Conservation (phyloP, 1,140 invertebrate genomes). For the Lepidurus apus region DNA sequence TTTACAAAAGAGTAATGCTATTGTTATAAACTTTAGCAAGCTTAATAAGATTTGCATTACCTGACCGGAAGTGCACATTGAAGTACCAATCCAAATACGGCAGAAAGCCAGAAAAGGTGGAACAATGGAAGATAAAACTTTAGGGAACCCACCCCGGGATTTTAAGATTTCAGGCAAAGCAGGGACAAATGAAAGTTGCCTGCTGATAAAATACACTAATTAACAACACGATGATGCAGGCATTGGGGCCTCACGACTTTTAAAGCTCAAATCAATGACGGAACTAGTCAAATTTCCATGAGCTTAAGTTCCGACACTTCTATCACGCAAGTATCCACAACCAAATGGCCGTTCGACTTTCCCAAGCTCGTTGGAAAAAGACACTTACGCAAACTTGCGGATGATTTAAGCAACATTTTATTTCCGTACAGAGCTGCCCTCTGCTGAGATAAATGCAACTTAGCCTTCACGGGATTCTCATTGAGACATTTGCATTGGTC, state of each 20-base stretch:
- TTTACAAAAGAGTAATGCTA: too few species aligned
- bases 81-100: slow-evolving; percentile 21
- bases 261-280: neutral
- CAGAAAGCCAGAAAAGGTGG: slow-evolving; percentile 12
- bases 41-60: neutral
- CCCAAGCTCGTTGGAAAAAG: neutral
- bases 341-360: slow-evolving; percentile 12
- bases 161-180: neutral
- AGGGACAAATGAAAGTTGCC: neutral
- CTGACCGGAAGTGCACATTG: slow-evolving; percentile 20
- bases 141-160: neutral
- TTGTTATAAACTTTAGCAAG: neutral
- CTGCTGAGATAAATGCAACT: neutral
- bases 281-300: neutral
- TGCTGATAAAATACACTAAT: neutral
- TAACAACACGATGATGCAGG: neutral
- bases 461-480: neutral
- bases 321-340: slow-evolving; percentile 3
- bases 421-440: neutral
- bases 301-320: neutral
- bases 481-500: neutral
- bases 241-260: neutral
- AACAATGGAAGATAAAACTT: slow-evolving; percentile 11
- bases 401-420: neutral
- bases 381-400: neutral